Base-by-base conservation (phyloP, 2,888 invertebrate species). In the Sympetrum striolatum region DNA sequence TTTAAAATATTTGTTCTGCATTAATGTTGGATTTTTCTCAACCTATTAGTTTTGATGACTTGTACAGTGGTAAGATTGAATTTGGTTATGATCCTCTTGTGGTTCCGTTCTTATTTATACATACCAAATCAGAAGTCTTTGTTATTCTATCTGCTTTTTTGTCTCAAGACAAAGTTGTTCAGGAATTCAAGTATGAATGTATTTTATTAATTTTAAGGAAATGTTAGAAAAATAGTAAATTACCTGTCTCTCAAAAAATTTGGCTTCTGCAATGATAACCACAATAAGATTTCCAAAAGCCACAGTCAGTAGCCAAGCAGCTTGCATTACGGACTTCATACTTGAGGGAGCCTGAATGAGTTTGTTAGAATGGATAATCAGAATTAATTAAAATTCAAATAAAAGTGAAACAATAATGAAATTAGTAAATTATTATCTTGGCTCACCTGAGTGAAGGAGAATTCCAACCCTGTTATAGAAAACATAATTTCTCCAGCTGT, bases 401-500 rank as follows among this genome's bases (percentile, higher is more conserved):
- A 2, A 39, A 14, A 12, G 6, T 44, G 18, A 14, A 81, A n/a
- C 14, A 37, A 25, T n/a, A 39, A 25, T 14, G 3, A 81, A 37
- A 31, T 48, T 48, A 1, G 44, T 39, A 80, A 5, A 44, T 48
- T 90, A 37, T 4, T n/a, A 90, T 48, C 73, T 44, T 39, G 80
- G 14, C 91, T 92, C 93, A 95, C 95, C 94, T 96, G 98, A 0
- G 98, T 98, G 94, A 98, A 99, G 0, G 99, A 98, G 94, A 99
- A 99, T 93, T 98, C 98, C 37, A 99, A 94, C 0, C 99, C 99
- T 0, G 99, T 99, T 44, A 99, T 97, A 0, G 98, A 98, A 94
- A 99, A 98, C 96, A 99, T 97, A 80, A 99, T 97, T 94, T 99
- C 99, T 0, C 96, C 99, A 92, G 97, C 96, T 0, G 99, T 98